Evolutionary conservation across 2,888 invertebrate species (phyloP), one percentile per base, ranked within the genome.

Genomic region (Drosophila infuscata): DNA sequence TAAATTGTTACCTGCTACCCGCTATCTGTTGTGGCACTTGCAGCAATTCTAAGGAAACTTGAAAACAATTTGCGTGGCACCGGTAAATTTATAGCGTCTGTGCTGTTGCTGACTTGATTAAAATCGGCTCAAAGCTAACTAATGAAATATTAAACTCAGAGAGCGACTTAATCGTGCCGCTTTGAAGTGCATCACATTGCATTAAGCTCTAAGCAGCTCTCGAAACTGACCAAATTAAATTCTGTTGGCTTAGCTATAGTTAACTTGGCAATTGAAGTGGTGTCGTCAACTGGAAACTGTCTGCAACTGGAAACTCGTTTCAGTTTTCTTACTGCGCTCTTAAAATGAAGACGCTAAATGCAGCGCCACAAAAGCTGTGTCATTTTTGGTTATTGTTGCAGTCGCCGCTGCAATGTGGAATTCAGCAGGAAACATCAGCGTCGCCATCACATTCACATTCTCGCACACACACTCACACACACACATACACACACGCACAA

Each of bases 61-160:
- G 62, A 38, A 73, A 89, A 83, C 89, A 84, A 87, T 89, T 85
- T 84, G 73, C 88, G 71, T 78, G 60, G 58, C 65, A 49, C 69
- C 33, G 66, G 33, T 46, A 58, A 79, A 79, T 81, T 77, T 81
- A 78, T 81, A 59, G 81, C 49, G 12, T 48, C 52, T 60, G 46
- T 17, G 36, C 29, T 25, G 48, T 29, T 61, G 52, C 54, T 64
- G 57, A 70, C 67, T 69, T 82, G 76, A 71, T 82, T 84, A 76
- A 76, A 67, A 69, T 73, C 66, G 82, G 54, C 70, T 73, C 59
- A 81, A 67, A 82, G 82, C 83, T 56, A 70, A 58, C 88, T 88
- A 85, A 88, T 89, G 90, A 85, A 89, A 89, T 89, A 85, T 85
- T 77, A 70, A 77, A 33, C 76, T 62, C 73, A 82, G 74, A 74